Evolutionary conservation across 2,113 vertebrate genomes (phyloP).

Genomic region (Psephotus haematonotus): DNA sequence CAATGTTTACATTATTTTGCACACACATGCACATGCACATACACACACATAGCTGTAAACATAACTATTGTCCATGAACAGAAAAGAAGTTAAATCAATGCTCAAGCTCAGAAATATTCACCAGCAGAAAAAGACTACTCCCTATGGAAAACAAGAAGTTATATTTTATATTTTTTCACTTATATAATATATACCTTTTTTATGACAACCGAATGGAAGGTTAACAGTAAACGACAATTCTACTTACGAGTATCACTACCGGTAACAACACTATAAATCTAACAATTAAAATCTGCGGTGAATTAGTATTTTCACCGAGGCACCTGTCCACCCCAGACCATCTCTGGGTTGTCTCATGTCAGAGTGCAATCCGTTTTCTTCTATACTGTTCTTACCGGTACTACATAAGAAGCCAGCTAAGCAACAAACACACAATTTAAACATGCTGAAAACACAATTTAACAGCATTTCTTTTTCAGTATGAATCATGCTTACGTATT

Average conservation of each 20-base stretch:
- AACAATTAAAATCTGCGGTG: not conserved
- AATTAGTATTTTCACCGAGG: not conserved
- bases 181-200: not conserved
- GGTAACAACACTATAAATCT: not conserved
- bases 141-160: not conserved
- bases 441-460: not conserved
- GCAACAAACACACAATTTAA: not conserved
- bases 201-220: not conserved
- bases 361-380: not conserved
- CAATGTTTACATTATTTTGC: slow-evolving; percentile 9
- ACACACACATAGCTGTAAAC: not conserved
- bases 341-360: not conserved
- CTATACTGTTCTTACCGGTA: not conserved
- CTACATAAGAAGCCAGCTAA: not conserved
- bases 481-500: not conserved
- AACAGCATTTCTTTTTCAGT: not conserved
- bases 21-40: not conserved
- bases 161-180: not conserved
- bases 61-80: not conserved
- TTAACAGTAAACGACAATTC: not conserved
- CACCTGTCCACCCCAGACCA: not conserved
- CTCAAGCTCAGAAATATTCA: not conserved
- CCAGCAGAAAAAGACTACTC: not conserved
- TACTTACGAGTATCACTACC: not conserved
- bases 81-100: not conserved